A percentile compares a stretch with the other conserved stretches of the same genome.
Evolutionary conservation across 1,140 invertebrate genomes (phyloP).

Genomic region (Pseudomyrmex pallidus): DNA sequence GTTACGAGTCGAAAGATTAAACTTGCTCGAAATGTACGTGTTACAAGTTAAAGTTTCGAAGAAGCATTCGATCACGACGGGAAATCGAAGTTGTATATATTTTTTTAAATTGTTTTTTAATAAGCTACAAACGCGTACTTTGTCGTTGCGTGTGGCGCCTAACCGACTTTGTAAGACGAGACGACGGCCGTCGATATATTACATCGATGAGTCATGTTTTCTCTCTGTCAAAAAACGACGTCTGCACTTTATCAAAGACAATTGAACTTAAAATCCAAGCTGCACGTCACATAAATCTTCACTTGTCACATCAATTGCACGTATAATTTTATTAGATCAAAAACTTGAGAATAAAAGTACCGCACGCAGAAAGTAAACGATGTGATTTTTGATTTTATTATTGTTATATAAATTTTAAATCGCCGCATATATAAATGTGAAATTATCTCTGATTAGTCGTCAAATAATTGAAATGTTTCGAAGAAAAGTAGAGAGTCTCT

Average conservation of each 20-base stretch:
- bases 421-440: not conserved
- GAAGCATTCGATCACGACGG: not conserved
- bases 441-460: not conserved
- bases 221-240: conserved; percentile 47
- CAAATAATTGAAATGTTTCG: not conserved
- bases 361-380: too few species aligned
- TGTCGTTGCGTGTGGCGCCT: conserved; percentile 37
- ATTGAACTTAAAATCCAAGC: conserved; percentile 14
- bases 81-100: not conserved
- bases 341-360: too few species aligned
- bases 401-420: not conserved
- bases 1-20: not conserved
- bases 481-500: not conserved
- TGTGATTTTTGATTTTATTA: too few species aligned
- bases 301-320: too few species aligned
- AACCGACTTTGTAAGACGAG: conserved; percentile 64
- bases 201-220: conserved; percentile 63
- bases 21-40: not conserved
- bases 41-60: not conserved
- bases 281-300: not conserved
- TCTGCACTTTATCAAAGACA: conserved; percentile 58
- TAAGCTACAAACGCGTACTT: conserved; percentile 36
- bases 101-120: conserved; percentile 14
- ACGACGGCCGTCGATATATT: conserved; percentile 29
- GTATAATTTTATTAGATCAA: too few species aligned